phyloP scores from a whole-genome alignment of 2,797 vertebrate species.

The Rhabdophis nuchalis region DNA sequence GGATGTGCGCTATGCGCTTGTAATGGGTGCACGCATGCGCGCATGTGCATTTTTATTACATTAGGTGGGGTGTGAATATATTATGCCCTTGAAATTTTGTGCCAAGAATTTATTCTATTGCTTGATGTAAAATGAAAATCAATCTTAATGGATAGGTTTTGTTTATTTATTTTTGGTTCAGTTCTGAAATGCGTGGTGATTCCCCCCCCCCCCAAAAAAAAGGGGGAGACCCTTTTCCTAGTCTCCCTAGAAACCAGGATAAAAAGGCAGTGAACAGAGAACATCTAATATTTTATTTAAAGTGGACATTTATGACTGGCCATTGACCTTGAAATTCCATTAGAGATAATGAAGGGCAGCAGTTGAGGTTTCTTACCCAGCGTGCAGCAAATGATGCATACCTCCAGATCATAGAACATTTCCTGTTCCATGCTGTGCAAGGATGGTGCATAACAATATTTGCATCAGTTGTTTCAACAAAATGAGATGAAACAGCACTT shows the following conservation, averaged over 20 bases:
- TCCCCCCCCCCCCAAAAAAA: too few relatives aligned
- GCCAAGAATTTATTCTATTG: background rate
- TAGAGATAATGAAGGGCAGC: conserved; percentile 69
- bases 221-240: conserved; percentile 20
- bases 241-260: conserved; percentile 60
- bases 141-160: conserved; percentile 35
- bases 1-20: background rate
- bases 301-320: conserved; percentile 68
- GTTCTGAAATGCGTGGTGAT: background rate
- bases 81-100: background rate
- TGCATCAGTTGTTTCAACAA: background rate
- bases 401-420: conserved; percentile 30
- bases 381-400: conserved; percentile 57
- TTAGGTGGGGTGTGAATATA: background rate
- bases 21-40: background rate
- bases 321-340: conserved; percentile 74
- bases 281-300: conserved; percentile 70
- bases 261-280: conserved; percentile 58
- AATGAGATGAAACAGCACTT: background rate
- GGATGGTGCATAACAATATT: conserved; percentile 1
- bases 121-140: conserved; percentile 37
- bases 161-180: conserved; percentile 40
- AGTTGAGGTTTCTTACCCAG: conserved; percentile 40
- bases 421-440: conserved; percentile 23
- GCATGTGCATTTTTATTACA: background rate